phyloP scores from a whole-genome alignment of 2,113 vertebrate species.

The Malurus cyaneus region DNA sequence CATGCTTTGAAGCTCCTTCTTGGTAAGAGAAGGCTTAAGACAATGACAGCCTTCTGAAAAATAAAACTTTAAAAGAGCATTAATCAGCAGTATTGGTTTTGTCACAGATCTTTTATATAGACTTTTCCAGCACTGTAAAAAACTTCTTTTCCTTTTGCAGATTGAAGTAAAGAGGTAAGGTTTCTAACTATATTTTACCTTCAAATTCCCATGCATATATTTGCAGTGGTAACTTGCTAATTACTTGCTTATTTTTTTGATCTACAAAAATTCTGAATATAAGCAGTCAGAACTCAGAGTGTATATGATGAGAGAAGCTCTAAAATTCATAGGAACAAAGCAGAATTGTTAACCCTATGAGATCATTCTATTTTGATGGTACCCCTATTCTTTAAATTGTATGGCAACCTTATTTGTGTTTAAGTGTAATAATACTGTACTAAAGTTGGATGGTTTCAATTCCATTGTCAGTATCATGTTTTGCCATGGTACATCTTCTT shows the following conservation, averaged over 20 bases:
- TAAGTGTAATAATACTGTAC: background rate
- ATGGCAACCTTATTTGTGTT: background rate
- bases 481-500: background rate
- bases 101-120: background rate
- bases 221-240: background rate
- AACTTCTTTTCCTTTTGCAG: background rate
- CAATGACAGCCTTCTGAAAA: background rate
- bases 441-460: background rate
- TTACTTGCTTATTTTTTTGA: background rate
- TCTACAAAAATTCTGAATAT: background rate
- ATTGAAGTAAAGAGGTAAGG: background rate
- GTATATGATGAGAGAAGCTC: background rate
- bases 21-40: background rate
- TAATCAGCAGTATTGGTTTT: background rate
- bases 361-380: background rate
- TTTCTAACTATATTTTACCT: background rate
- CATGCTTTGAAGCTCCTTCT: background rate
- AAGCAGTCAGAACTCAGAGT: background rate
- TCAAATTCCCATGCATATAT: background rate
- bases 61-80: background rate
- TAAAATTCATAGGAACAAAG: background rate
- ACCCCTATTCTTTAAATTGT: background rate
- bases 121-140: background rate
- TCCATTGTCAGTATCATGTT: background rate
- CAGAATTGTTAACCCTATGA: background rate